These are phyloP conservation scores for Aldabrachelys gigantea DNA, from an alignment of 2,113 vertebrate species.

Conservation along the genomic window DNA sequence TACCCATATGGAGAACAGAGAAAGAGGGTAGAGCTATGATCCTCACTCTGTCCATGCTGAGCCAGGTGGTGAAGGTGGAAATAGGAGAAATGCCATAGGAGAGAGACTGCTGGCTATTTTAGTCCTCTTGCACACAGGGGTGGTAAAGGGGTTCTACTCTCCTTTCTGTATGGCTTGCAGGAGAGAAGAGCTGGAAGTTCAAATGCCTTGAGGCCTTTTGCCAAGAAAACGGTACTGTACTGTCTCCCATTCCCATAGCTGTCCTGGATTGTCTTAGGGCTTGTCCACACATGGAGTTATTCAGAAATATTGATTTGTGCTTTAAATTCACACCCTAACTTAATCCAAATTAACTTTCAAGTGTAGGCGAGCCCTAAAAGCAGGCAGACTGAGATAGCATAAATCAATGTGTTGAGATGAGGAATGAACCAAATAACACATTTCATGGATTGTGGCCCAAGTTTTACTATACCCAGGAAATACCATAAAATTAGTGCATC, in stretches of 20 bases:
- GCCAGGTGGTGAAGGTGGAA: neutral
- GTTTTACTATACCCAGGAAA: neutral
- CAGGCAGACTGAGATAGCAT: neutral
- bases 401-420: neutral
- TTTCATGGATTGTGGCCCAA: slow-evolving; percentile 22
- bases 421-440: neutral
- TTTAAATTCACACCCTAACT: slow-evolving; percentile 7
- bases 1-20: too few relatives aligned
- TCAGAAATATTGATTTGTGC: neutral
- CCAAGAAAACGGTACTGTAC: neutral
- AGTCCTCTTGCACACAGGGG: neutral
- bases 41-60: neutral
- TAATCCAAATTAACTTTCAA: neutral
- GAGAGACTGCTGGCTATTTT: neutral
- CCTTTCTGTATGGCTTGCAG: neutral
- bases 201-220: neutral
- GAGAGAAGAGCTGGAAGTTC: neutral
- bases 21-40: too few relatives aligned
- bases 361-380: neutral
- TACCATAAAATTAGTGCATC: neutral
- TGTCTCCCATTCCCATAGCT: neutral
- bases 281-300: fast-evolving
- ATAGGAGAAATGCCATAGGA: neutral
- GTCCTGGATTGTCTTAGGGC: neutral
- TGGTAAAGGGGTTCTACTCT: neutral